phyloP scores from a whole-genome alignment of 2,888 invertebrate genomes.

The Rhaphigaster nebulosa region DNA sequence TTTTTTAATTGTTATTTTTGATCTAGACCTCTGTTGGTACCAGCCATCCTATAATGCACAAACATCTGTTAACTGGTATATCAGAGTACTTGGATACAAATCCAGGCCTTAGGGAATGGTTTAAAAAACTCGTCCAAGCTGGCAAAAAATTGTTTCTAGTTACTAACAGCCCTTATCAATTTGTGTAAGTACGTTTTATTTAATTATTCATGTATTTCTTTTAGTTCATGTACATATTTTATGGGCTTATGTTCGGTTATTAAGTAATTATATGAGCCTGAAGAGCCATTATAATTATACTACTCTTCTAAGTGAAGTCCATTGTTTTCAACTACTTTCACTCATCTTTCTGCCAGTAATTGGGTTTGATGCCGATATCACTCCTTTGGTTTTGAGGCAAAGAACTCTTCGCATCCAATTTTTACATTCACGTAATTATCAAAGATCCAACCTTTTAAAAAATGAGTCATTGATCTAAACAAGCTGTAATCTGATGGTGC shows the following conservation, averaged over 20 bases:
- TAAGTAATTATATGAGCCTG: too few species aligned
- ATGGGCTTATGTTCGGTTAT: neutral
- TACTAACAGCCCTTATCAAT: conserved; percentile 95
- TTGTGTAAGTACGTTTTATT: conserved; percentile 80
- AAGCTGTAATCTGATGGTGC: too few species aligned
- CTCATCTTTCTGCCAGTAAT: too few species aligned
- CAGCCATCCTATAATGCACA: conserved; percentile 91
- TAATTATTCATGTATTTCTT: neutral
- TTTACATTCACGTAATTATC: too few species aligned
- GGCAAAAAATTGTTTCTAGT: conserved; percentile 94
- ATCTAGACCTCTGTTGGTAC: conserved; percentile 87
- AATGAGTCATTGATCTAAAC: too few species aligned
- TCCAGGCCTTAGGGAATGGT: conserved; percentile 79
- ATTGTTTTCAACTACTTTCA: too few species aligned
- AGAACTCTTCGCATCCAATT: too few species aligned
- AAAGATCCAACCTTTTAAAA: too few species aligned
- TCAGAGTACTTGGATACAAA: conserved; percentile 85
- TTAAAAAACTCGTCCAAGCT: conserved; percentile 80
- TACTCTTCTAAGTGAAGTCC: too few species aligned
- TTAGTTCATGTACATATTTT: neutral
- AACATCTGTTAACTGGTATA: conserved; percentile 85
- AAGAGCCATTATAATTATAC: too few species aligned
- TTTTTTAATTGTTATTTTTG: conserved; percentile 63
- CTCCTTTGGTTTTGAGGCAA: too few species aligned
- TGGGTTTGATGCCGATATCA: too few species aligned